Evolutionary conservation across 1,140 invertebrate genomes (phyloP), one percentile per base, ranked within the genome.

Genomic region (Asbolus verrucosus): DNA sequence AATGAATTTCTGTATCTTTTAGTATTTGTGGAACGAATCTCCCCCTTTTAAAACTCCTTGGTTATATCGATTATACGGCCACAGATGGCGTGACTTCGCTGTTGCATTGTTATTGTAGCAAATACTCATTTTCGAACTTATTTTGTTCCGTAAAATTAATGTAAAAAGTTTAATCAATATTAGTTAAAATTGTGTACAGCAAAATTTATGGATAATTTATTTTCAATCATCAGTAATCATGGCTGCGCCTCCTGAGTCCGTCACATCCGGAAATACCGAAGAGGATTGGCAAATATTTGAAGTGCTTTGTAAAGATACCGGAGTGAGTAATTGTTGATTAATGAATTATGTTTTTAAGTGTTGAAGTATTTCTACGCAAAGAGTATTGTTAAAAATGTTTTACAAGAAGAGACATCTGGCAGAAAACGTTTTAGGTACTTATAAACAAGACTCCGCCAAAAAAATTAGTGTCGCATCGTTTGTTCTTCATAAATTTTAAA

Each of bases 251-350:
- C 65, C 60, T 63, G 75, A 74, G 39, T 73, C 73, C 62, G 71
- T 70, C 66, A 73, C 59, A 6, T 72, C 78, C 2, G 85, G 85
- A 41, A 84, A 86, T 66, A 82, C 81, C 15, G 79, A 84, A 14
- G 89, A 90, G 74, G 89, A 91, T 79, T 89, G 89, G 84, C 85
- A 84, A 76, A 85, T 90, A 46, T 91, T 87, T 77, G 87, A 91
- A 80, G 82, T 86, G 0, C 79, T 90, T 41, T 85, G 86, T 71
- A 82, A 84, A 82, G 82, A 82, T 71, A 68, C 79, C 77, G 82
- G 83, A 73, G 84, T 85, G 73, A 74, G 71, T 69, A 16, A 9
- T 31, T 9, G 1, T 8, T 24, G 14, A 38, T 62, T 15, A 54
- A 33, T 8, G 19, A 2, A 43, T 43, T 8, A 27, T 8, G n/a